Conservation (phyloP, 2,113 vertebrate genomes). For the Sphyrna mokarran region DNA sequence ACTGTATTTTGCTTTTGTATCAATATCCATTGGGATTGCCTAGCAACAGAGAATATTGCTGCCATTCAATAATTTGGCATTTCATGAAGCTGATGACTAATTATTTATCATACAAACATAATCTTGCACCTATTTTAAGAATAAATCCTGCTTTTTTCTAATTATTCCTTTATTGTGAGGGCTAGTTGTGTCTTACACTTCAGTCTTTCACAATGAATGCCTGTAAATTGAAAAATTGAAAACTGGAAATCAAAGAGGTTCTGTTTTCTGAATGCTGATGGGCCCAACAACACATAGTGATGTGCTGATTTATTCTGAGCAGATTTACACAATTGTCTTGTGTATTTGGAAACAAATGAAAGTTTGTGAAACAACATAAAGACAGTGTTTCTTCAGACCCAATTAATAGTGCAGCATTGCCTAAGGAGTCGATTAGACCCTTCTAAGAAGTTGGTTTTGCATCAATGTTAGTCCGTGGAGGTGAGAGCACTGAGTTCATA, state of each 20-base stretch:
- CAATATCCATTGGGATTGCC: background rate
- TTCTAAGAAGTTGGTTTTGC: background rate
- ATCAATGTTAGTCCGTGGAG: background rate
- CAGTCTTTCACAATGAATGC: background rate
- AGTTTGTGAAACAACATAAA: background rate
- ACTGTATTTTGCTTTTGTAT: background rate
- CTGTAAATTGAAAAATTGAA: background rate
- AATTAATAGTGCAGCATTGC: background rate
- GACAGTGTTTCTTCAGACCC: background rate
- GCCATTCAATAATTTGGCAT: background rate
- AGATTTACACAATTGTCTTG: background rate
- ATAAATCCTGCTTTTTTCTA: background rate
- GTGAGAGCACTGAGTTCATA: background rate
- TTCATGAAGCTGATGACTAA: background rate
- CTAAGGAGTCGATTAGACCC: background rate
- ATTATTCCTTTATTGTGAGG: background rate
- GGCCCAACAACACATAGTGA: background rate
- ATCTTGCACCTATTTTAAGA: background rate
- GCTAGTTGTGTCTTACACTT: background rate
- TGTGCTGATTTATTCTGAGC: constrained; percentile 1
- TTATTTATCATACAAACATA: background rate
- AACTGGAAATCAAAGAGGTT: background rate
- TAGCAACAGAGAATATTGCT: background rate
- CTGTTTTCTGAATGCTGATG: background rate
- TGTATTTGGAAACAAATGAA: constrained; percentile 14